Conservation (phyloP, 2,888 invertebrate genomes). For the Agrenia bidenticulata region DNA sequence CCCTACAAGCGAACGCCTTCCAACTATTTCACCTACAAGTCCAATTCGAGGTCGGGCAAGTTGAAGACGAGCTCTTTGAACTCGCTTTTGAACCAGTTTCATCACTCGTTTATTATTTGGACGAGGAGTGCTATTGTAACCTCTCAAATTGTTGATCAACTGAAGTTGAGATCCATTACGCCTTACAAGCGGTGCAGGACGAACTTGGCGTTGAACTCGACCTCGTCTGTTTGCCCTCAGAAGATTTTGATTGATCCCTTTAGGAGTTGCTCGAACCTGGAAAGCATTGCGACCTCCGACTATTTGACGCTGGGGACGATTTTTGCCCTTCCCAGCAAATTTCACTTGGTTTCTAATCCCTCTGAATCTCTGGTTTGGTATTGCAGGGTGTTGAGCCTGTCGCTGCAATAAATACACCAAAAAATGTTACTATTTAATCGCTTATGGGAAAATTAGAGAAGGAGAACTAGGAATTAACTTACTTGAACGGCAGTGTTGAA, state of each 20-base stretch:
- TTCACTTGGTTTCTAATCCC: background rate
- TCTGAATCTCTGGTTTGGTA: background rate
- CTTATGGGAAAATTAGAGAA: no score
- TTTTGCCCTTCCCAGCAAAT: no score
- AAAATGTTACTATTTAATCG: no score
- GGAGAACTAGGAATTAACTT: no score
- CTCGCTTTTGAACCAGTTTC: constrained; percentile 41
- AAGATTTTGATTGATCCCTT: background rate
- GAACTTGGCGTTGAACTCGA: background rate
- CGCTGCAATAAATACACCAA: background rate
- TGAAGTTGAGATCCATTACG: constrained; percentile 1
- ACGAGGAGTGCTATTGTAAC: background rate
- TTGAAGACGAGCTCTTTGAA: constrained; percentile 36
- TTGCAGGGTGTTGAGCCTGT: background rate
- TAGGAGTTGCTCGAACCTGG: no score
- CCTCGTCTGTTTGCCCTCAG: background rate
- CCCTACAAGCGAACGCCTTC: background rate
- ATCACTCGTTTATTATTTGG: constrained; percentile 24
- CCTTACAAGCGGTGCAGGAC: background rate
- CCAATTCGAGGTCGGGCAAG: background rate
- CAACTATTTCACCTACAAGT: background rate
- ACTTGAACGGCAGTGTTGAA: no score
- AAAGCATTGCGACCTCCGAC: no score
- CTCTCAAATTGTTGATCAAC: background rate
- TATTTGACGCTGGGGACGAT: no score